Evolutionary conservation across 2,797 vertebrate genomes (phyloP).

Genomic region (Cottoperca gobio): DNA sequence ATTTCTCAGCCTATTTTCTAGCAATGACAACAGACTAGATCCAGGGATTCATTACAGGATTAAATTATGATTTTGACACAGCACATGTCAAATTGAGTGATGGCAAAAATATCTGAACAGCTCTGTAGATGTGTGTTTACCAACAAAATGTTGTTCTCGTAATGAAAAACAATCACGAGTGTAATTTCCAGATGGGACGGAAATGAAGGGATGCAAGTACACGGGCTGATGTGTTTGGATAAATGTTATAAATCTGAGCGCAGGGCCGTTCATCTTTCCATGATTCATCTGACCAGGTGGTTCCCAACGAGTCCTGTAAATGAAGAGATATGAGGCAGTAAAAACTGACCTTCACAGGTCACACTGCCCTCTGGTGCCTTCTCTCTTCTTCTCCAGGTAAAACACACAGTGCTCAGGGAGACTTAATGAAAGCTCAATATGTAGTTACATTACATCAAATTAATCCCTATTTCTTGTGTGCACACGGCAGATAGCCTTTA

Average conservation of each 20-base stretch:
- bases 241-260: conserved; percentile 65
- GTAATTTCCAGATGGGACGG: conserved; percentile 28
- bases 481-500: conserved; percentile 1
- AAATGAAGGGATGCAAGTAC: conserved; percentile 52
- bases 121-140: conserved; percentile 24
- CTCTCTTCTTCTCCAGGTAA: not conserved
- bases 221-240: conserved; percentile 54
- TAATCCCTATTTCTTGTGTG: not conserved
- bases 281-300: conserved; percentile 66
- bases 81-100: conserved; percentile 2
- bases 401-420: not conserved
- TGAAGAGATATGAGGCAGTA: conserved; percentile 74
- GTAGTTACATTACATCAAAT: not conserved
- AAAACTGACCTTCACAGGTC: conserved; percentile 71
- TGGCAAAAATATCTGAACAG: conserved; percentile 17
- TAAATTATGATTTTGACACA: conserved; percentile 25
- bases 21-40: conserved; percentile 29
- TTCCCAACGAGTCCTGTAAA: conserved; percentile 63
- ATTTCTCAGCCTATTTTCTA: conserved; percentile 42
- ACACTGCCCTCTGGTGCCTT: not conserved
- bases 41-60: conserved; percentile 17
- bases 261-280: conserved; percentile 59
- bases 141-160: not conserved
- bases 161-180: conserved; percentile 13
- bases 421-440: not conserved